Conservation (phyloP, 2,113 vertebrate species). For the Numenius arquata region DNA sequence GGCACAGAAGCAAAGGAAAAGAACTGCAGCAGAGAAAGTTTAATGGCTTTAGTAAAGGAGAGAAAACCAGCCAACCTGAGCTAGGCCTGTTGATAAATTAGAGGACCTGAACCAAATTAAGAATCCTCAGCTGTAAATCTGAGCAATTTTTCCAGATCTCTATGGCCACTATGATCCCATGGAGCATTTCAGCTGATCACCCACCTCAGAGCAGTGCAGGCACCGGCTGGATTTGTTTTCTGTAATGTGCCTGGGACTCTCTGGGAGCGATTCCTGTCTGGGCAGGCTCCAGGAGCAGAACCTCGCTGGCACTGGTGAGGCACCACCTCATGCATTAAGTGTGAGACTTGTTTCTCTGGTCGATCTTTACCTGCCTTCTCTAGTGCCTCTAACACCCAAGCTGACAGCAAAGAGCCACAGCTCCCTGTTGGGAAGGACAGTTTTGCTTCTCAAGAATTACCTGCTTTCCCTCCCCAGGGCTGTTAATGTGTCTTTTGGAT, state of each 20-base stretch:
- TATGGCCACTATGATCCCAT: accelerated
- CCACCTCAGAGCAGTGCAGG: background rate
- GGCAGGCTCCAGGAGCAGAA: background rate
- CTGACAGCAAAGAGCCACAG: background rate
- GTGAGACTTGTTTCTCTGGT: background rate
- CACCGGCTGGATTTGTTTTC: background rate
- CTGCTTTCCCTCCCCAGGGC: background rate
- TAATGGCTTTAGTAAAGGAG: background rate
- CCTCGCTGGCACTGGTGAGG: too few species aligned
- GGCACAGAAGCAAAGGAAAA: background rate
- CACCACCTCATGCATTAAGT: too few species aligned
- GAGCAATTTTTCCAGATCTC: background rate
- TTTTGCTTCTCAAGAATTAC: background rate
- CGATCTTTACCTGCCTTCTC: background rate
- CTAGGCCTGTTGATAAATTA: background rate
- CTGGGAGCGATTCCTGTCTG: accelerated
- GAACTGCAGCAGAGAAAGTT: background rate
- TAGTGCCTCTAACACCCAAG: background rate
- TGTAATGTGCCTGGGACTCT: background rate
- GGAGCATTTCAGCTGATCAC: background rate
- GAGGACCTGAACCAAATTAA: background rate
- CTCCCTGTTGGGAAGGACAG: background rate
- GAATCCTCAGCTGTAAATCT: background rate
- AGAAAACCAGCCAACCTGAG: background rate
- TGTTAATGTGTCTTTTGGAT: background rate